Percentiles rank a stretch among this genome's conserved stretches.
Conservation (phyloP, 2,797 vertebrate species). For the Thripadectes ignobilis region DNA sequence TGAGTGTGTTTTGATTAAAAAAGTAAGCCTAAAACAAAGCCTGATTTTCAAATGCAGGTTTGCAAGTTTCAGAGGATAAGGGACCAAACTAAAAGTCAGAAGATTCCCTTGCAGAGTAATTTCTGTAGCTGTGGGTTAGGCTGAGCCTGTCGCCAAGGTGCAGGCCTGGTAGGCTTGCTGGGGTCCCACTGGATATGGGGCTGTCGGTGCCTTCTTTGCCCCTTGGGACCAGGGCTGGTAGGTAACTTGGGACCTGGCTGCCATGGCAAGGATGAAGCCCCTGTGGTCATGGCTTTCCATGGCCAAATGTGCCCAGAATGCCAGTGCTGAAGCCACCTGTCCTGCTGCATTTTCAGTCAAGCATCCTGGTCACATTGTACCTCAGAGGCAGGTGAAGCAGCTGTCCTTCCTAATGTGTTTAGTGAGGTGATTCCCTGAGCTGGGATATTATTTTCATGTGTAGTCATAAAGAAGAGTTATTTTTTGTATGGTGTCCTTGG, state of each 20-base stretch:
- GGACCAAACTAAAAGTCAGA: neutral
- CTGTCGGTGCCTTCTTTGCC: neutral
- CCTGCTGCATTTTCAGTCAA: neutral
- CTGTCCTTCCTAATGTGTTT: neutral
- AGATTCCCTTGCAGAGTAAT: neutral
- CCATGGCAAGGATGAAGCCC: neutral
- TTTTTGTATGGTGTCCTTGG: neutral
- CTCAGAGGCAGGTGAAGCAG: neutral
- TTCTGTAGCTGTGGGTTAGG: neutral
- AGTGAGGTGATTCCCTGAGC: neutral
- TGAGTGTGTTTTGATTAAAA: neutral
- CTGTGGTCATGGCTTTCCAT: neutral
- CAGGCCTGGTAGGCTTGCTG: neutral
- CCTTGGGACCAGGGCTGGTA: neutral
- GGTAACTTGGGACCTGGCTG: neutral
- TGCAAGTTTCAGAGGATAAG: neutral
- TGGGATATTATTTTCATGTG: neutral
- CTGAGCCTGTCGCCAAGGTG: neutral
- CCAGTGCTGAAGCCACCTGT: accelerated
- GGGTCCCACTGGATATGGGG: neutral
- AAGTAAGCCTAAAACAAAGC: neutral
- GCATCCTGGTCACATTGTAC: neutral
- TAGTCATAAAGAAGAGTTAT: neutral
- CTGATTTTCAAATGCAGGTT: neutral
- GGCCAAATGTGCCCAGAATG: neutral